Evolutionary conservation across 2,113 vertebrate species (phyloP), one percentile per base, ranked within the genome.

Genomic region (Lota lota): DNA sequence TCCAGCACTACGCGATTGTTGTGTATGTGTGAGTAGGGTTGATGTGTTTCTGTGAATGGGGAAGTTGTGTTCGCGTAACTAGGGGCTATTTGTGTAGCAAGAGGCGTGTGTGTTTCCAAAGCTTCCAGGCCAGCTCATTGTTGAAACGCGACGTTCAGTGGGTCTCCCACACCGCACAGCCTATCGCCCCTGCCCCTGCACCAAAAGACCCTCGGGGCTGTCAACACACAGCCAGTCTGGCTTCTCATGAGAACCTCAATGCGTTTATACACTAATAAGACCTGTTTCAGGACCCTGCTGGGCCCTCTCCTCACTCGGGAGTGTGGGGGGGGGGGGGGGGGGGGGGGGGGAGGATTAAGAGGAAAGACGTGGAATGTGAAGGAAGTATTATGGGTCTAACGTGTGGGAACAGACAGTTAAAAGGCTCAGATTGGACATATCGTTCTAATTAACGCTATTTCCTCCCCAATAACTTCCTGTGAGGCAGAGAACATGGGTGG

Each of bases 401-500:
- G 59, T 22, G 59, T 10, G 28, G 62, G 62, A 68, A 75, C 78
- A 22, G 33, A 17, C 72, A 71, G 68, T 71, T 10, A 65, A 69
- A 78, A 74, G 77, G 58, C 24, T 62, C 5, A 14, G 8, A 62
- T 54, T 17, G 22, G 40, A 8, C 17, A 24, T 65, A 77, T 79
- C 73, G 69, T 61, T 20, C 24, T 76, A 79, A 83, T 76, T 21
- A 68, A 50, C 66, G 66, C 7, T 19, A 74, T 79, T 82, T 82
- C 74, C 81, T 85, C 56, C 14, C 57, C 57, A 73, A 77, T 64
- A 33, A 20, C 66, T 83, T 64, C 40, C 53, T 67, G 64, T 51
- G 68, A n/a, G 61, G 40, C 17, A 8, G 18, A 63, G 67, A 79
- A 21, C 40, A 10, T 4, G 28, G 68, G 15, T 67, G 16, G 76